Percentiles rank a stretch among this genome's conserved stretches.
Evolutionary conservation across 2,888 invertebrate species (phyloP).

Genomic region (Dryococelus australis): DNA sequence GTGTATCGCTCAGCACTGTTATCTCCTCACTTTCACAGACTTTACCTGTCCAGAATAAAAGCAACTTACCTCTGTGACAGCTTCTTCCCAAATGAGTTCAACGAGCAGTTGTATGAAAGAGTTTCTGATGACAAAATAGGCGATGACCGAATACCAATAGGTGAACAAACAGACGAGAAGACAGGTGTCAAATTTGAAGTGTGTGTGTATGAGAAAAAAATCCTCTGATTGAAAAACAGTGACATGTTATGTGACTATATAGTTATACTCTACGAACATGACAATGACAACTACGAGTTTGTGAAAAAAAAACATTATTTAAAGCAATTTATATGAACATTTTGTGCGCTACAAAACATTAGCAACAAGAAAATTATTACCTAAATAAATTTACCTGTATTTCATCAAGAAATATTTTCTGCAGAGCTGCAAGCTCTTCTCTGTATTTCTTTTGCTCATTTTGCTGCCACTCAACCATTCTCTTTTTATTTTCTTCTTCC

Average conservation of each 20-base stretch:
- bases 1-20: constrained; percentile 32
- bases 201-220: constrained; percentile 47
- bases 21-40: constrained; percentile 34
- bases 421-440: constrained; percentile 53
- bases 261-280: not conserved
- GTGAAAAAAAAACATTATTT: too few relatives aligned
- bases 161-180: constrained; percentile 32
- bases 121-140: constrained; percentile 29
- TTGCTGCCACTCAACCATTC: constrained; percentile 53
- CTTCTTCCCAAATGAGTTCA: constrained; percentile 36
- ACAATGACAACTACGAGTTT: not conserved
- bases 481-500: constrained; percentile 23
- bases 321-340: too few relatives aligned
- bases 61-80: constrained; percentile 33
- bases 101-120: constrained; percentile 27
- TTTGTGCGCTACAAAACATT: too few relatives aligned
- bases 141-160: constrained; percentile 34
- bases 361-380: not conserved
- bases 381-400: constrained; percentile 51
- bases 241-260: not conserved
- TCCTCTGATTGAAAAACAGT: not conserved
- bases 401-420: constrained; percentile 54
- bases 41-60: constrained; percentile 35
- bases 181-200: constrained; percentile 41
- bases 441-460: constrained; percentile 52